Evolutionary conservation across 2,113 vertebrate genomes (phyloP).

Genomic region (Lepus americanus): DNA sequence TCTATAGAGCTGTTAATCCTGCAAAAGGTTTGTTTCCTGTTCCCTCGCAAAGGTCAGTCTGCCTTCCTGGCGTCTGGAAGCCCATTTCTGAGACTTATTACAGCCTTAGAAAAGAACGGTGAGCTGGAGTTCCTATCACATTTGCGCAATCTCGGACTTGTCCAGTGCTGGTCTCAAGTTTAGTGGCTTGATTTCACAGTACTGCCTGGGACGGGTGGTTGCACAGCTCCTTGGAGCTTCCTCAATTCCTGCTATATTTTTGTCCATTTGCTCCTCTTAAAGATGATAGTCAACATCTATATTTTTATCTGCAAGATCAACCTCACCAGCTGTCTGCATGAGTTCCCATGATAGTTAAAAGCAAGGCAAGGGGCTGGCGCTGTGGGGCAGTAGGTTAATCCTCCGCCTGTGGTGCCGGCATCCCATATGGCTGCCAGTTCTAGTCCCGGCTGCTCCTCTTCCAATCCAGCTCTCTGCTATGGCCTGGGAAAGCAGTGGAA

Average conservation of each 20-base stretch:
- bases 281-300: background rate
- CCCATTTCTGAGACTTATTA: background rate
- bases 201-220: background rate
- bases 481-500: no score
- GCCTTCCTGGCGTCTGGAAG: background rate
- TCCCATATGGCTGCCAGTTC: no score
- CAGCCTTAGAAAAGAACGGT: background rate
- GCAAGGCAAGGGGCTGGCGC: background rate
- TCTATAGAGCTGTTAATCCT: background rate
- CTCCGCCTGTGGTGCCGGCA: no score
- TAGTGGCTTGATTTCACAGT: background rate
- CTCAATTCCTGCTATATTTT: background rate
- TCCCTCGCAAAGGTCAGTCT: conserved; percentile 12
- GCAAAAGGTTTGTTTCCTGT: background rate
- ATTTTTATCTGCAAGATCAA: background rate
- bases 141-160: background rate
- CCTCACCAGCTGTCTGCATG: background rate
- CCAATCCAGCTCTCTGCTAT: no score
- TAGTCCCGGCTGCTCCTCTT: no score
- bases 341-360: background rate
- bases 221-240: background rate
- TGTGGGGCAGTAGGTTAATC: no score
- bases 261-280: background rate
- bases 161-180: background rate
- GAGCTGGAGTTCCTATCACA: background rate